Evolutionary conservation across 2,113 vertebrate species (phyloP).

Genomic region (Cynopterus brachyotis): DNA sequence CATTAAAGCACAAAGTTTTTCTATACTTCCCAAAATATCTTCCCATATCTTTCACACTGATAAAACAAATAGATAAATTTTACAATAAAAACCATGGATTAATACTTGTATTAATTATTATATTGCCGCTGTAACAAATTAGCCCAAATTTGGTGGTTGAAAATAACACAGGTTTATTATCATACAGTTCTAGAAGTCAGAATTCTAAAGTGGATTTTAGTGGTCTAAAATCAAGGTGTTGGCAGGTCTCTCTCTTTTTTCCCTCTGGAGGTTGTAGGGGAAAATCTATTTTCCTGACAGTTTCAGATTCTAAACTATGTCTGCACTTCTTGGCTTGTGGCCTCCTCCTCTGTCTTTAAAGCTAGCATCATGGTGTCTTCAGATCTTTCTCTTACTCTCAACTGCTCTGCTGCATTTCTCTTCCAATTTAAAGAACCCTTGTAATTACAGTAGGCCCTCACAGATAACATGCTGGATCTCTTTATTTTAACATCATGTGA

Average conservation of each 20-base stretch:
- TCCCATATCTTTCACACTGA: neutral
- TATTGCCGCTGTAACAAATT: neutral
- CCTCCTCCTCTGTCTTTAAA: neutral
- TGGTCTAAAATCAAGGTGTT: neutral
- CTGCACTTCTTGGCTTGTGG: neutral
- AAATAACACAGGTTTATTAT: neutral
- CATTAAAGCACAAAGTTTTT: neutral
- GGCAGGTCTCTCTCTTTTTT: neutral
- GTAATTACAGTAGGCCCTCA: neutral
- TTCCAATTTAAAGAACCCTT: neutral
- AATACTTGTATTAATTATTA: neutral
- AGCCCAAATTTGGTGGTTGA: neutral
- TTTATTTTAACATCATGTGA: neutral
- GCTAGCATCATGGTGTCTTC: neutral
- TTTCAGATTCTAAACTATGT: neutral
- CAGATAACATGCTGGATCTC: neutral
- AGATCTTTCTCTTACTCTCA: neutral
- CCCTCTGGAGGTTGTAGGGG: neutral
- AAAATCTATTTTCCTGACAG: neutral
- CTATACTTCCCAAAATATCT: neutral
- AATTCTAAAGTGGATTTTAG: neutral
- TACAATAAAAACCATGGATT: neutral
- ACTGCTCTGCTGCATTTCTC: neutral
- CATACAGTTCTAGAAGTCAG: neutral
- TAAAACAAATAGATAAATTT: neutral